These are phyloP conservation scores for Rhynchotus rufescens DNA, from an alignment of 2,797 vertebrate species.

Conservation along the genomic window DNA sequence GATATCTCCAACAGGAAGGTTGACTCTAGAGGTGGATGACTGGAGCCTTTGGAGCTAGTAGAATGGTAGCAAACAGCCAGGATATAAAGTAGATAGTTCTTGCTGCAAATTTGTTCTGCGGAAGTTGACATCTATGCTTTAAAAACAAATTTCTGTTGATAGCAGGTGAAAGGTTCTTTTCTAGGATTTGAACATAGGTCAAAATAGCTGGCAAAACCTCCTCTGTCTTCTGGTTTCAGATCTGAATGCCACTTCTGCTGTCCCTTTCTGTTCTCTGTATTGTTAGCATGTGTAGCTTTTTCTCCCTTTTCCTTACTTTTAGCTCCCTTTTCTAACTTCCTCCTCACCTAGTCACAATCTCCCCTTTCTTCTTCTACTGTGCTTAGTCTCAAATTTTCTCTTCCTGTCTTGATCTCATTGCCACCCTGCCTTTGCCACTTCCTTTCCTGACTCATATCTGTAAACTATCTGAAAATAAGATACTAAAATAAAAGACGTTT, in stretches of 20 bases:
- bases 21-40: background rate
- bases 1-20: background rate
- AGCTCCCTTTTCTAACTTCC: background rate
- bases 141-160: background rate
- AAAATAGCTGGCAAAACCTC: background rate
- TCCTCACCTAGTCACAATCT: background rate
- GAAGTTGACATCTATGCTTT: background rate
- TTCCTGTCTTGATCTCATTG: background rate
- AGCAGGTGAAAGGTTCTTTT: background rate
- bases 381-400: background rate
- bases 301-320: background rate
- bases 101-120: background rate
- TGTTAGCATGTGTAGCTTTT: rapidly evolving
- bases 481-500: background rate
- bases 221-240: background rate
- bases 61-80: background rate
- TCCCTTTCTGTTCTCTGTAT: background rate
- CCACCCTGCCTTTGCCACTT: background rate
- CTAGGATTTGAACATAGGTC: background rate
- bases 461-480: background rate
- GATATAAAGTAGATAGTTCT: background rate
- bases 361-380: background rate
- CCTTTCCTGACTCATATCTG: background rate
- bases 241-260: background rate
- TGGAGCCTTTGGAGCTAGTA: background rate